Percentiles rank a stretch among this genome's conserved stretches.
These are phyloP conservation scores for Plotosus lineatus DNA, from an alignment of 2,113 vertebrate species.

Conservation along the genomic window DNA sequence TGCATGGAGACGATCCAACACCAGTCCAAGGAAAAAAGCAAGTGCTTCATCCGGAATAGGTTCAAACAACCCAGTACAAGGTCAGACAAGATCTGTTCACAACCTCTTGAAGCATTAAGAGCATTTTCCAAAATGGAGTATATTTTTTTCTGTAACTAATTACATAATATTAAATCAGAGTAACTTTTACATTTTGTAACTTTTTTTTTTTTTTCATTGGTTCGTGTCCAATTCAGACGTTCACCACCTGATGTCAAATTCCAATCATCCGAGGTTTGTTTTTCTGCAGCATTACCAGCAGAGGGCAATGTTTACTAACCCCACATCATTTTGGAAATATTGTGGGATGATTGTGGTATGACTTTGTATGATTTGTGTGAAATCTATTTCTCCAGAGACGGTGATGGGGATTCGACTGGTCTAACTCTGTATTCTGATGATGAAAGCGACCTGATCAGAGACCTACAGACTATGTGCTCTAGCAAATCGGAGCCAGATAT, in stretches of 20 bases:
- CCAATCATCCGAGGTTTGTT: slow-evolving; percentile 63
- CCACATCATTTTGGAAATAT: background rate
- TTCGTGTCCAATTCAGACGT: slow-evolving; percentile 74
- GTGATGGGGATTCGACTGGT: slow-evolving; percentile 49
- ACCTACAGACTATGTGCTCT: slow-evolving; percentile 91
- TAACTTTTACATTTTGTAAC: background rate
- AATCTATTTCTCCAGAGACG: slow-evolving; percentile 30
- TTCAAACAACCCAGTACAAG: slow-evolving; percentile 66
- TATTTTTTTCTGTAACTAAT: background rate
- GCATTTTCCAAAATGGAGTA: background rate
- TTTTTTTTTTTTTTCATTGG: slow-evolving; percentile 52
- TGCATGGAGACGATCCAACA: slow-evolving; percentile 89
- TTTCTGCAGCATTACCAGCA: slow-evolving; percentile 28
- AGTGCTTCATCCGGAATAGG: slow-evolving; percentile 72
- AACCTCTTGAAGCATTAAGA: background rate
- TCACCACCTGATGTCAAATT: slow-evolving; percentile 69
- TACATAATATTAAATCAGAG: background rate
- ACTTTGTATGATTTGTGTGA: background rate
- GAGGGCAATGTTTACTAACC: slow-evolving; percentile 28
- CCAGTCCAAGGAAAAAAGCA: slow-evolving; percentile 87
- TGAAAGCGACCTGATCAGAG: slow-evolving; percentile 85
- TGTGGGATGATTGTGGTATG: background rate
- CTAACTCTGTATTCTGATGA: slow-evolving; percentile 84
- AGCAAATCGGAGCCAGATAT: slow-evolving; percentile 96
- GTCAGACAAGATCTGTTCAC: slow-evolving; percentile 49